phyloP scores from a whole-genome alignment of 2,797 vertebrate genomes.

The Ctenopoma multispine region DNA sequence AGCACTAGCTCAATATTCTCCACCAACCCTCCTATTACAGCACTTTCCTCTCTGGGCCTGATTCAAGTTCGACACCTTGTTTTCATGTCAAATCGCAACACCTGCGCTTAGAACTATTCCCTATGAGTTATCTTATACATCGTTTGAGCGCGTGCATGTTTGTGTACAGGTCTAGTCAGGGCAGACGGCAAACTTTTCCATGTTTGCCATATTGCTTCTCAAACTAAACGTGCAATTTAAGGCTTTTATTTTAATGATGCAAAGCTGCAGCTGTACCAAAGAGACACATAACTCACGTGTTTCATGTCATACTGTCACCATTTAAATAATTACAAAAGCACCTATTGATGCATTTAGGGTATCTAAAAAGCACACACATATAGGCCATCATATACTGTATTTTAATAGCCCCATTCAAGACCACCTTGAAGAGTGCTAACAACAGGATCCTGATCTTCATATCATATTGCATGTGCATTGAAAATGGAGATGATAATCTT shows the following conservation, averaged over 20 bases:
- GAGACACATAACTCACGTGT: background rate
- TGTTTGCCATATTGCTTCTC: background rate
- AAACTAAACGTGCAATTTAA: background rate
- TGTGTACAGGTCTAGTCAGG: conserved; percentile 25
- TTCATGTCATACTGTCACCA: background rate
- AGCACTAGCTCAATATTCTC: conserved; percentile 80
- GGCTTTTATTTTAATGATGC: background rate
- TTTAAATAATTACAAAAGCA: conserved; percentile 26
- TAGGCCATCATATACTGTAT: conserved; percentile 29
- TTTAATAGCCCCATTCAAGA: conserved; percentile 40
- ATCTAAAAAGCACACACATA: conserved; percentile 17
- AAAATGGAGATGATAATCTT: conserved; percentile 26
- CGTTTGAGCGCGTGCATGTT: conserved; percentile 29
- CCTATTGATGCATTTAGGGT: conserved; percentile 19
- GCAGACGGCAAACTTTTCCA: background rate
- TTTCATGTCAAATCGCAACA: conserved; percentile 64
- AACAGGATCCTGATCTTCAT: conserved; percentile 51
- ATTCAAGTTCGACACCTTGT: conserved; percentile 65
- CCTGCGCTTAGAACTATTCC: conserved; percentile 48
- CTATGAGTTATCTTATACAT: conserved; percentile 32
- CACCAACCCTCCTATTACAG: conserved; percentile 67
- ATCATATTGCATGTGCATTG: conserved; percentile 17
- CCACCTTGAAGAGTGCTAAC: conserved; percentile 38
- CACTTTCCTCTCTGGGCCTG: conserved; percentile 71
- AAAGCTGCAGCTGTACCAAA: background rate